A percentile compares a stretch with the other conserved stretches of the same genome.
phyloP scores from a whole-genome alignment of 2,888 invertebrate species.

The Paralinhomoeus sp. region DNA sequence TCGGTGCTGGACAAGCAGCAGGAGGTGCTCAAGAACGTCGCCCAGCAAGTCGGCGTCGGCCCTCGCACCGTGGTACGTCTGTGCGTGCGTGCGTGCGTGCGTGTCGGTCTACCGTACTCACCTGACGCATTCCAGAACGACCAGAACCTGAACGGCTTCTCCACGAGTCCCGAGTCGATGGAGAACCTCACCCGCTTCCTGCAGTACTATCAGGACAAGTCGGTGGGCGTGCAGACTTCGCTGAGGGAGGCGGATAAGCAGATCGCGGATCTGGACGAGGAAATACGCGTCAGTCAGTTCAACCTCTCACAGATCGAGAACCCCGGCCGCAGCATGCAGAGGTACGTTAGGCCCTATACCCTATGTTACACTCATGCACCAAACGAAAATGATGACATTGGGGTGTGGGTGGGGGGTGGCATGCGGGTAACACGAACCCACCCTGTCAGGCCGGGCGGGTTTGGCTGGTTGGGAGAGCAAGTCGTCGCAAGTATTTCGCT shows the following conservation, averaged over 20 bases:
- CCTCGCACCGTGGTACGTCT: not conserved
- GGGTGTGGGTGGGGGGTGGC: no score
- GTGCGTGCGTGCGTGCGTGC: not conserved
- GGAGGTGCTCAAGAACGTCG: not conserved
- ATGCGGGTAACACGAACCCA: no score
- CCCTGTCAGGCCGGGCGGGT: no score
- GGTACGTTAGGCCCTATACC: no score
- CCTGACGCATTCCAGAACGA: not conserved
- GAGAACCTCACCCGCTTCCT: slow-evolving; percentile 10
- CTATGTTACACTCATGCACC: no score
- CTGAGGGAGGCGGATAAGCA: not conserved
- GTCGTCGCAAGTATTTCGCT: no score
- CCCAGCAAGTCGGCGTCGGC: not conserved
- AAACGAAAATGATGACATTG: no score
- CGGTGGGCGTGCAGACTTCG: not conserved
- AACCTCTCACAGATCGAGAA: no score
- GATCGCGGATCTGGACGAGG: not conserved
- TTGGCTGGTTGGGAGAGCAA: no score
- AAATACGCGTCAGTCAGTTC: no score
- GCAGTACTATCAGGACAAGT: slow-evolving; percentile 8
- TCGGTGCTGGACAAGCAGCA: not conserved
- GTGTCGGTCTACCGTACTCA: no score
- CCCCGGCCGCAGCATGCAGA: no score
- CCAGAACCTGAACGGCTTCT: not conserved
- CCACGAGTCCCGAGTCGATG: slow-evolving; percentile 4